Percentiles rank a stretch among this genome's conserved stretches.
Evolutionary conservation across 2,888 invertebrate species (phyloP).

Genomic region (Dorcus parallelipipedus): DNA sequence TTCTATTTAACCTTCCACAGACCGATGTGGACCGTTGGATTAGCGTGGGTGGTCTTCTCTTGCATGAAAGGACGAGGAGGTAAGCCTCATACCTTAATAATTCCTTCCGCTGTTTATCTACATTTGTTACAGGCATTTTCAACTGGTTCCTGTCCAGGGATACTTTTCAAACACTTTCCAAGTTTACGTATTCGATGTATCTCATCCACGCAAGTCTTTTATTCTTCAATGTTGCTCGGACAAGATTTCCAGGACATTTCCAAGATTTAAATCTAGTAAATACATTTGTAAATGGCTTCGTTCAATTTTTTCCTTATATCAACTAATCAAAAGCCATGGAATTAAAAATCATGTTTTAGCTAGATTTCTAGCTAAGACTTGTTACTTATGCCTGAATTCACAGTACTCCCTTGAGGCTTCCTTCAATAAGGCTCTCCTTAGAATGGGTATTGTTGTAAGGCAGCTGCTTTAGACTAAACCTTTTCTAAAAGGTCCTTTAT

Average conservation of each 20-base stretch:
- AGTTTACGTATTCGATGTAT: slow-evolving; percentile 56
- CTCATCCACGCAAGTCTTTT: slow-evolving; percentile 50
- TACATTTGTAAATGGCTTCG: not conserved
- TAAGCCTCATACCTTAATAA: slow-evolving; percentile 9
- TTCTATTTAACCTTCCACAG: slow-evolving; percentile 22
- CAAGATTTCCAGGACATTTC: slow-evolving; percentile 29
- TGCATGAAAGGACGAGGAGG: slow-evolving; percentile 27
- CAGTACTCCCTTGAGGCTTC: too few species aligned
- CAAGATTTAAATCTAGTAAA: slow-evolving; percentile 34
- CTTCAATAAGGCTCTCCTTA: too few species aligned
- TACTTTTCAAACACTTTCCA: slow-evolving; percentile 54
- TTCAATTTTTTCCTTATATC: too few species aligned
- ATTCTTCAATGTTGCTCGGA: slow-evolving; percentile 24
- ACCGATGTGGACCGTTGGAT: slow-evolving; percentile 21
- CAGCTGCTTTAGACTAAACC: too few species aligned
- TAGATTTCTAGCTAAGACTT: too few species aligned
- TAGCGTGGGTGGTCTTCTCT: slow-evolving; percentile 28
- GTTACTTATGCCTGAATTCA: too few species aligned
- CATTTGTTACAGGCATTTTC: slow-evolving; percentile 46
- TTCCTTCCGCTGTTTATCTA: not conserved
- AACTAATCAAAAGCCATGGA: too few species aligned
- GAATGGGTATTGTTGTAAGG: too few species aligned
- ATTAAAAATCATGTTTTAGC: too few species aligned
- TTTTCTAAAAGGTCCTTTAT: too few species aligned
- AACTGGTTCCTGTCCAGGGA: slow-evolving; percentile 53